A percentile compares a stretch with the other conserved stretches of the same genome.
Evolutionary conservation across 1,140 invertebrate species (phyloP).

Genomic region (Cyclina sinensis): DNA sequence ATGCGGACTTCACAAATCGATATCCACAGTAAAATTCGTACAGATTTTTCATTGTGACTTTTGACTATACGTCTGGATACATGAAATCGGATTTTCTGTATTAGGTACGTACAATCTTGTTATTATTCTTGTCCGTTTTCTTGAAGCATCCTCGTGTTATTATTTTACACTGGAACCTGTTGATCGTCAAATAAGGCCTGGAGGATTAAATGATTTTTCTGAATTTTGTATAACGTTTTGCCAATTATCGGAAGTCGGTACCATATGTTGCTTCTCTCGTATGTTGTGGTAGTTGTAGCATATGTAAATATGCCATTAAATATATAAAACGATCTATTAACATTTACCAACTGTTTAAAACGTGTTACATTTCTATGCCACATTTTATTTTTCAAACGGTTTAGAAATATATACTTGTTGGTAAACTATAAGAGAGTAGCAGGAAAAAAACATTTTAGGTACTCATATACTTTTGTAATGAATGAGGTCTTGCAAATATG

Average conservation of each 20-base stretch:
- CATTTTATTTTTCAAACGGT: no score
- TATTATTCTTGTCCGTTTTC: neutral
- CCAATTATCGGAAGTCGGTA: neutral
- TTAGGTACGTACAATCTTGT: neutral
- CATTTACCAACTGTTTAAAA: no score
- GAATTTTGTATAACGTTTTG: neutral
- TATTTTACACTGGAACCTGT: neutral
- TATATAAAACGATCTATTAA: no score
- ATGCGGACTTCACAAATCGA: conserved; percentile 33
- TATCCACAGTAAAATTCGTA: conserved; percentile 21
- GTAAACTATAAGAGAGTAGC: no score
- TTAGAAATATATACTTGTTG: no score
- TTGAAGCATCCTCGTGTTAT: neutral
- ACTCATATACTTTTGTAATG: no score
- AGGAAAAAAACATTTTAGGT: no score
- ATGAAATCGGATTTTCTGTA: neutral
- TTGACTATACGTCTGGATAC: conserved; percentile 4
- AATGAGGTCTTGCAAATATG: no score
- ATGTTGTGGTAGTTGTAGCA: neutral
- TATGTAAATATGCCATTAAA: neutral
- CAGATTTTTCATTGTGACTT: conserved; percentile 42
- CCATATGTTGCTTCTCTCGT: neutral
- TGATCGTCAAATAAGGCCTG: neutral
- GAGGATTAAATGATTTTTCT: neutral
- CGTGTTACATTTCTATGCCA: no score